A percentile compares a stretch with the other conserved stretches of the same genome.
Evolutionary conservation across 2,888 invertebrate genomes (phyloP).

Genomic region (Rosalia funebris): DNA sequence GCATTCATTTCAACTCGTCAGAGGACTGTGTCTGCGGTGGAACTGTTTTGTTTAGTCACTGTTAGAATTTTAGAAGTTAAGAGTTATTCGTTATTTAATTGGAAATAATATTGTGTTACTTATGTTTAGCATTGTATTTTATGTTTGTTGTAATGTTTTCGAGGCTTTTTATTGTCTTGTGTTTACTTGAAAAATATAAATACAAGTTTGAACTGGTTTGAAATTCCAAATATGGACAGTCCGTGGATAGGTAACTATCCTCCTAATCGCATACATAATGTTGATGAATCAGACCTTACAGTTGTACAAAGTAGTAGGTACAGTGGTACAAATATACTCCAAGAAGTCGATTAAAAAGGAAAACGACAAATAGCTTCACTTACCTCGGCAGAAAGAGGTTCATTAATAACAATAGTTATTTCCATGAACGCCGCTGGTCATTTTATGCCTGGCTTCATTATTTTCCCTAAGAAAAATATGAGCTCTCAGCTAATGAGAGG

Average conservation of each 20-base stretch:
- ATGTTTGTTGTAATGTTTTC: background rate
- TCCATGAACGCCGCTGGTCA: constrained; percentile 52
- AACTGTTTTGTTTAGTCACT: background rate
- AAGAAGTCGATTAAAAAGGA: constrained; percentile 51
- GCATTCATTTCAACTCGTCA: background rate
- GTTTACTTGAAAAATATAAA: background rate
- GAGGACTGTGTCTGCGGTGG: background rate
- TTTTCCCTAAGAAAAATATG: no score
- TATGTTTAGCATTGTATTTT: background rate
- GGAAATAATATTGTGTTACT: background rate
- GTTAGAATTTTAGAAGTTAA: background rate
- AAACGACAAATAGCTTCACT: constrained; percentile 34
- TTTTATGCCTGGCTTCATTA: constrained; percentile 55
- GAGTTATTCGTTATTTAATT: background rate
- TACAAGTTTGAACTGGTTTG: background rate
- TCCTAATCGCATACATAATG: constrained; percentile 51
- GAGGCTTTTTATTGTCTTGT: background rate
- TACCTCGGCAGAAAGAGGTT: constrained; percentile 56
- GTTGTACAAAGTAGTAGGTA: constrained; percentile 54
- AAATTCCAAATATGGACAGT: background rate
- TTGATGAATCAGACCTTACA: constrained; percentile 56
- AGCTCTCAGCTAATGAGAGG: no score
- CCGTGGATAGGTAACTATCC: constrained; percentile 26
- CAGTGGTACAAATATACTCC: no score
- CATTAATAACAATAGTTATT: constrained; percentile 47